Evolutionary conservation across 2,888 invertebrate species (phyloP).

Genomic region (Drosophila paramelanica): DNA sequence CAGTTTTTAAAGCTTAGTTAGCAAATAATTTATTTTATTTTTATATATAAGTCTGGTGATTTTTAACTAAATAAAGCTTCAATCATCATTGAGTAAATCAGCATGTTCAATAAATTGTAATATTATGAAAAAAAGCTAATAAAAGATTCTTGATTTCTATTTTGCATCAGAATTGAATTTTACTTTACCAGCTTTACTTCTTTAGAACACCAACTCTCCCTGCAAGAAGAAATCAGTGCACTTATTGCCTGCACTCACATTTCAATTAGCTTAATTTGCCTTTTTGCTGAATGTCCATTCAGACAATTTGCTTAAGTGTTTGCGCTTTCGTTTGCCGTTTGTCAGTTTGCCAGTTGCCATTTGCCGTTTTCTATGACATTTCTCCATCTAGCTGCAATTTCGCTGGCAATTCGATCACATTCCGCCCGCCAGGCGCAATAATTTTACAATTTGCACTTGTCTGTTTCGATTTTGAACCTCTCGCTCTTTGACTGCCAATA

Average conservation of each 20-base stretch:
- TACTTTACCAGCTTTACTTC: neutral
- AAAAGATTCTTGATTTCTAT: slow-evolving; percentile 2
- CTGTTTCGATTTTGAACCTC: slow-evolving; percentile 32
- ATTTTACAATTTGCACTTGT: slow-evolving; percentile 35
- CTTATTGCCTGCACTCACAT: slow-evolving; percentile 39
- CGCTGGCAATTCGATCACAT: slow-evolving; percentile 47
- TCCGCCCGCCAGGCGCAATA: slow-evolving; percentile 50
- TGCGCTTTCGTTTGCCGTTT: slow-evolving; percentile 37
- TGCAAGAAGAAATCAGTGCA: slow-evolving; percentile 31
- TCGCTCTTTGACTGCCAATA: slow-evolving; percentile 42
- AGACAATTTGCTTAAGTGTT: slow-evolving; percentile 58
- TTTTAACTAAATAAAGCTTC: neutral
- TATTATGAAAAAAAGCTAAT: neutral
- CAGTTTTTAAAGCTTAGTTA: no score
- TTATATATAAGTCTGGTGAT: neutral
- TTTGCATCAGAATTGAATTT: slow-evolving; percentile 12
- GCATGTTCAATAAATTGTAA: neutral
- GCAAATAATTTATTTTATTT: no score
- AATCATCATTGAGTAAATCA: neutral
- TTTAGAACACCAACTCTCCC: no score
- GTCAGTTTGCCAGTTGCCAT: slow-evolving; percentile 11
- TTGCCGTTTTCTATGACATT: slow-evolving; percentile 58
- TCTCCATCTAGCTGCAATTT: slow-evolving; percentile 37
- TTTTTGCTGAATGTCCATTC: slow-evolving; percentile 27
- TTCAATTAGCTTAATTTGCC: slow-evolving; percentile 59